phyloP scores from a whole-genome alignment of 1,140 invertebrate genomes.

The Pseudobourletiella spinata region DNA sequence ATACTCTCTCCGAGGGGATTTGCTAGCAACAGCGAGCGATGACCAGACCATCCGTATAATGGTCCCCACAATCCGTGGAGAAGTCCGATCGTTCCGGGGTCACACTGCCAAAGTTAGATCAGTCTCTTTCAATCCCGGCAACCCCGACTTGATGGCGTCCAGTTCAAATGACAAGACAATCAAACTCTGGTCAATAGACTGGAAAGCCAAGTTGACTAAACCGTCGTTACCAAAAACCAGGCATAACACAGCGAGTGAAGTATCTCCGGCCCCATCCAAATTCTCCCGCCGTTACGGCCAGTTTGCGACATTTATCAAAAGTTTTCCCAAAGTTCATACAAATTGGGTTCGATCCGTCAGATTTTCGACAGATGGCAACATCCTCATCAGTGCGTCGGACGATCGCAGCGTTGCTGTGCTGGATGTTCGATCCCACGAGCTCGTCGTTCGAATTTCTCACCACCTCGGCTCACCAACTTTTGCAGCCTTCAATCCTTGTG shows the following conservation, averaged over 20 bases:
- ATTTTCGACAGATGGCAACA: conserved; percentile 16
- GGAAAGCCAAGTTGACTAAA: conserved; percentile 6
- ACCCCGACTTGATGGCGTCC: conserved; percentile 3
- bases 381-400: conserved; percentile 18
- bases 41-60: conserved; percentile 16
- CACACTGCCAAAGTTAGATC: conserved; percentile 17
- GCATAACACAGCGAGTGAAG: background rate
- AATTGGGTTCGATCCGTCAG: conserved; percentile 31
- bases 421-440: conserved; percentile 13
- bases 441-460: background rate
- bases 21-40: conserved; percentile 16
- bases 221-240: background rate
- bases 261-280: background rate
- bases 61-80: conserved; percentile 23
- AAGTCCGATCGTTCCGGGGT: conserved; percentile 9
- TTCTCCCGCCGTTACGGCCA: background rate
- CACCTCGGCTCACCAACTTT: conserved; percentile 5
- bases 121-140: conserved; percentile 13
- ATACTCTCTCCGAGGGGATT: conserved; percentile 16
- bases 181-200: conserved; percentile 19
- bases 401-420: conserved; percentile 20
- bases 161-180: conserved; percentile 24
- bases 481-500: conserved; percentile 28
- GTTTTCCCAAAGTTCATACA: conserved; percentile 14
- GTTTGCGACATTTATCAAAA: background rate